A percentile compares a stretch with the other conserved stretches of the same genome.
phyloP scores from a whole-genome alignment of 2,888 invertebrate species.

The Syrista parreyssii region DNA sequence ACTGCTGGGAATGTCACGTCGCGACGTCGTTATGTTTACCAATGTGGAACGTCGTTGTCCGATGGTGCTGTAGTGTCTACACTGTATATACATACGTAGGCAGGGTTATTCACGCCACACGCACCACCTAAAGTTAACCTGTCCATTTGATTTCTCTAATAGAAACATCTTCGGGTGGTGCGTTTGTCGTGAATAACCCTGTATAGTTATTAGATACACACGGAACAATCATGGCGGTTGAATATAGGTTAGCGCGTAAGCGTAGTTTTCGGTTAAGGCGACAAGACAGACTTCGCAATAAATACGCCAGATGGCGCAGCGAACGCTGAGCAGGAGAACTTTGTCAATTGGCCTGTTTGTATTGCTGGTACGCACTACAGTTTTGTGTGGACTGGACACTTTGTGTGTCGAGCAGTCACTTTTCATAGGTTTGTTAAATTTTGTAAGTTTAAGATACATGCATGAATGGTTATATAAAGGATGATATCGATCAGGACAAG shows the following conservation, averaged over 20 bases:
- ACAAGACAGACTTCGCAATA: not conserved
- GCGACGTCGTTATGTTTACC: not conserved
- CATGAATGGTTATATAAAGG: not conserved
- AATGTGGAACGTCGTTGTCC: not conserved
- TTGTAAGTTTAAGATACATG: not conserved
- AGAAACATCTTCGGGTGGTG: too few relatives aligned
- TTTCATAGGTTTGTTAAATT: not conserved
- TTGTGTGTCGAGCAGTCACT: not conserved
- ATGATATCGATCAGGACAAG: not conserved
- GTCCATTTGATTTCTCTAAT: too few relatives aligned
- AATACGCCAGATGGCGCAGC: not conserved
- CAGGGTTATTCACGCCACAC: too few relatives aligned
- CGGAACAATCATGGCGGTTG: not conserved
- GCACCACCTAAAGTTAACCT: too few relatives aligned
- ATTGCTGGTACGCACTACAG: not conserved
- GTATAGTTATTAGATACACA: not conserved
- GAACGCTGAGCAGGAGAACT: not conserved
- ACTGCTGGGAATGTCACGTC: not conserved
- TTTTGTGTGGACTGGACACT: not conserved
- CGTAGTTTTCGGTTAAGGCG: not conserved
- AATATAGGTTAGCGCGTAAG: not conserved
- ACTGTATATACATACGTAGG: not conserved
- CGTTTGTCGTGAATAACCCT: too few relatives aligned
- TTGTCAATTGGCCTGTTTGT: not conserved
- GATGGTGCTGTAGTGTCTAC: not conserved